Conservation (phyloP, 2,797 vertebrate species). For the Scleropages formosus region DNA sequence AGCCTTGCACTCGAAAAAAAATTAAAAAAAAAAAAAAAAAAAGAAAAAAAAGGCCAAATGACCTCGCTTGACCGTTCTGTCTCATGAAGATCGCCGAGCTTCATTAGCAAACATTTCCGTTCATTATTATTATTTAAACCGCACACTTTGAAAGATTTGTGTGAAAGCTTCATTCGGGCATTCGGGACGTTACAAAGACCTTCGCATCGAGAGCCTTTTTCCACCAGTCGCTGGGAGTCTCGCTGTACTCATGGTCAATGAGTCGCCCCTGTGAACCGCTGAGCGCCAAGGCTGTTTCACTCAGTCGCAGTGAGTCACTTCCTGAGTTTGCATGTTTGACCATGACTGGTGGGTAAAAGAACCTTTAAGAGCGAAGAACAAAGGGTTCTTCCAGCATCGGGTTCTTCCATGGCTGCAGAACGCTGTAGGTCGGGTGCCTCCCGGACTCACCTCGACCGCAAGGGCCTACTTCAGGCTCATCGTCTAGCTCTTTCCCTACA, state of each 20-base stretch:
- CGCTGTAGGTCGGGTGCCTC: background rate
- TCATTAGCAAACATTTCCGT: background rate
- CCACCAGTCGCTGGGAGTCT: background rate
- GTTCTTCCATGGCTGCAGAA: background rate
- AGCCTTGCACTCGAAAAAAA: background rate
- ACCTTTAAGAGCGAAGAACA: constrained; percentile 28
- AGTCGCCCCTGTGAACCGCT: constrained; percentile 29
- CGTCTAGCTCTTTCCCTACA: background rate
- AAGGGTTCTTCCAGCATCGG: constrained; percentile 33
- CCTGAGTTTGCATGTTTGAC: background rate
- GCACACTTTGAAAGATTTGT: too few species aligned
- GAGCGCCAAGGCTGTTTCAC: constrained; percentile 39
- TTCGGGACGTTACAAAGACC: background rate
- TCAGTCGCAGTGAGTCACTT: constrained; percentile 50
- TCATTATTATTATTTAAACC: constrained; percentile 1
- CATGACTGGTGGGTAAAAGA: background rate
- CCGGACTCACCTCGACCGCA: background rate
- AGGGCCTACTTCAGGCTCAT: background rate
- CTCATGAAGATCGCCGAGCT: background rate
- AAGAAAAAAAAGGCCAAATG: background rate
- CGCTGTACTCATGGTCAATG: background rate
- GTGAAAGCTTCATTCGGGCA: too few species aligned
- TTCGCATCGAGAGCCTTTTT: background rate
- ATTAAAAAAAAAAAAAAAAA: too few species aligned
- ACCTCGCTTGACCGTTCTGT: background rate